Conservation (phyloP, 2,888 invertebrate genomes). For the Pecten maximus region DNA sequence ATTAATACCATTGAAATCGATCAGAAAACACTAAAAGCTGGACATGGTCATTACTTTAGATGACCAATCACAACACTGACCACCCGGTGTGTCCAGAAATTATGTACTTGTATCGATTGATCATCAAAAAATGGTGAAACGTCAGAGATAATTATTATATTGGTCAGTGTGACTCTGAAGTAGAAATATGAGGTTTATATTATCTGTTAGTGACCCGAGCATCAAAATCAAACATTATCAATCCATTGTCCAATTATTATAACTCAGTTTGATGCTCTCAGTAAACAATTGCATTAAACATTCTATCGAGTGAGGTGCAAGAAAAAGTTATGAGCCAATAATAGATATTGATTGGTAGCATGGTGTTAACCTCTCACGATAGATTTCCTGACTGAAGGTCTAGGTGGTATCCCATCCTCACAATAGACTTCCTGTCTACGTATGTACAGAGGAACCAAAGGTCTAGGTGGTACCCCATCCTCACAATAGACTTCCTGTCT, state of each 20-base stretch:
- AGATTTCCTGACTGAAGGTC: too few relatives aligned
- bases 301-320: not conserved
- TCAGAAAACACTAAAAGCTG: not conserved
- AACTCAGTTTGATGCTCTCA: not conserved
- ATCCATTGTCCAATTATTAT: not conserved
- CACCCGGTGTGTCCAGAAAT: not conserved
- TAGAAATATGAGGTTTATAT: not conserved
- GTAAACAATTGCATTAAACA: constrained; percentile 21
- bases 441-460: too few relatives aligned
- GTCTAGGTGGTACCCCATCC: too few relatives aligned
- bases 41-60: constrained; percentile 13
- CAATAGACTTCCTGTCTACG: too few relatives aligned
- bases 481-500: too few relatives aligned
- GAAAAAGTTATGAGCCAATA: not conserved
- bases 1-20: constrained; percentile 16
- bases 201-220: not conserved
- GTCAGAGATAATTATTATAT: not conserved
- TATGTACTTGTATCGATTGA: constrained; percentile 1
- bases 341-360: not conserved
- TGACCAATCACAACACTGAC: not conserved
- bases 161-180: not conserved
- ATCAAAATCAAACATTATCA: not conserved
- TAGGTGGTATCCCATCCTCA: too few relatives aligned
- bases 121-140: not conserved
- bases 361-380: not conserved